These are phyloP conservation scores for Aulostomus chinensis DNA, from an alignment of 2,797 vertebrate species.

Conservation along the genomic window DNA sequence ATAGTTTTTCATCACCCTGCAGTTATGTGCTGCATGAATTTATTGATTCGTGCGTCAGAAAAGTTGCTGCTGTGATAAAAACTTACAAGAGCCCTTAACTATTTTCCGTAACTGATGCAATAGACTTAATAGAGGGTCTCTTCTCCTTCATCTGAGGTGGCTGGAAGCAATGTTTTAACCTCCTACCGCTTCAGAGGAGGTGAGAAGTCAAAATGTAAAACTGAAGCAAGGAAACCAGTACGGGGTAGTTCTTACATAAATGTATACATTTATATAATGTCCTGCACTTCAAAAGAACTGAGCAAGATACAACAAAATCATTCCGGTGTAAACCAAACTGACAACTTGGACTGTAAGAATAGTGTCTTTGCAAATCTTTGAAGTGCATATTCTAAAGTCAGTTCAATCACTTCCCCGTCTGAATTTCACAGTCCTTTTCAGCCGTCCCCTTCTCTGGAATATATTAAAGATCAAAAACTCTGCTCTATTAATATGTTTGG, in stretches of 20 bases:
- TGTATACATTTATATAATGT: not conserved
- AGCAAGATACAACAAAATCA: constrained; percentile 1
- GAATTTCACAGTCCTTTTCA: constrained; percentile 12
- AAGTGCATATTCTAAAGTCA: constrained; percentile 15
- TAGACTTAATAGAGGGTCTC: no score
- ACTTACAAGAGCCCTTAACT: no score
- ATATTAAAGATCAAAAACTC: constrained; percentile 31
- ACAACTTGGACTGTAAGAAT: constrained; percentile 3
- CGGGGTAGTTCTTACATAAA: not conserved
- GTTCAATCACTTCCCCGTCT: constrained; percentile 2
- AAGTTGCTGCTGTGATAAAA: no score
- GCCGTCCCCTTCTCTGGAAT: constrained; percentile 6
- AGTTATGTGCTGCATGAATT: no score
- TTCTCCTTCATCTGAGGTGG: not conserved
- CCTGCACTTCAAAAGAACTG: not conserved
- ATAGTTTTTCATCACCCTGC: no score
- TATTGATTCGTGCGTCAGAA: no score
- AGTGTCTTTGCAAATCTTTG: not conserved
- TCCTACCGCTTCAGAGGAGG: constrained; percentile 11
- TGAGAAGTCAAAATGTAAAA: constrained; percentile 1
- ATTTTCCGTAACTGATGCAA: no score
- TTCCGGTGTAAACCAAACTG: constrained; percentile 4
- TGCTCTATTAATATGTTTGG: constrained; percentile 16
- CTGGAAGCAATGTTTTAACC: constrained; percentile 27
- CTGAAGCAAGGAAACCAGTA: constrained; percentile 11